Evolutionary conservation across 2,888 invertebrate species (phyloP), one percentile per base, ranked within the genome.

Genomic region (Calameuta idolon): DNA sequence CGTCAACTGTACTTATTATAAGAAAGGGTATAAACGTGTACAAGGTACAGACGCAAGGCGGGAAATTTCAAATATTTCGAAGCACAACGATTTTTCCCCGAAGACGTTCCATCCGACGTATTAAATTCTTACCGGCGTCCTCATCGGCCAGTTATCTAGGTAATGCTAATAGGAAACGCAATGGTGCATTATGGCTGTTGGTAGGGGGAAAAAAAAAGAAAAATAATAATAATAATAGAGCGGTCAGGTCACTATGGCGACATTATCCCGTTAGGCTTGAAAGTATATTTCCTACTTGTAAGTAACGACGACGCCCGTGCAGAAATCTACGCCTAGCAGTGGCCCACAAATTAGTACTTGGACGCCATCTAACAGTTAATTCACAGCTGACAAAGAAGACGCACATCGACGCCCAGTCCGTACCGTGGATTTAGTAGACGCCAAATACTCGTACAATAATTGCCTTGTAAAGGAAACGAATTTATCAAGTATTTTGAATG

Each of bases 241-340:
- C 82, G 81, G 81, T 78, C 85, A 76, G 85, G 85, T 85, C 85
- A 85, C 84, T 85, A 85, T 82, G 86, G 85, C 85, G 84, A 85
- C 85, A 83, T 83, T 85, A 84, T 85, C 86, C 85, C 85, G 85
- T 85, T 85, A 85, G 83, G 80, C 83, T 81, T 80, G 85, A 85
- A 85, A 85, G 85, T 85, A 85, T 84, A 85, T 85, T 85, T 85
- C 83, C 85, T 84, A 85, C 84, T 85, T 80, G 74, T n/a, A n/a
- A 74, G 30, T n/a, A 33, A 23, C 12, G 71, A 71, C 15, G 71
- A 33, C 31, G 71, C 71, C 34, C 31, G 31, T 34, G 71, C 71
- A 23, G 55, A 55, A 55, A 55, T 55, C 55, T 34, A 71, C 31
- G 31, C 33, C 31, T n/a, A 71, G 34, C 71, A 31, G 1, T 34